These are phyloP conservation scores for Campodea augens DNA, from an alignment of 1,140 invertebrate species.

Conservation along the genomic window DNA sequence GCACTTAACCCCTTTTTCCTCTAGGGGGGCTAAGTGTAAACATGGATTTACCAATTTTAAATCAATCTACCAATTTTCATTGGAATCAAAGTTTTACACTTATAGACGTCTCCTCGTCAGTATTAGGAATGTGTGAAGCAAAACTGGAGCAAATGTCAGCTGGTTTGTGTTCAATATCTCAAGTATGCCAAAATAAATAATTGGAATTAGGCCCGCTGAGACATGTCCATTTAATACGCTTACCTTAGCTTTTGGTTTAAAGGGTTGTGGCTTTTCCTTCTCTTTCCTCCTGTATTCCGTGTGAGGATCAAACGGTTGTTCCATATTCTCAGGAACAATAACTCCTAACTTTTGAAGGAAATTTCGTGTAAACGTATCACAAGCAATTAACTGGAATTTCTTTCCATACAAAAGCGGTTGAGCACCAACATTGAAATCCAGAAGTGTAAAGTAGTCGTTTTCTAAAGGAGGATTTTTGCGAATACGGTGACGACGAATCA, in stretches of 20 bases:
- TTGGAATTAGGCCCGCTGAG: too few relatives aligned
- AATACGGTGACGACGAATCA: slow-evolving; percentile 56
- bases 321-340: slow-evolving; percentile 46
- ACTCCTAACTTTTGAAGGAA: slow-evolving; percentile 71
- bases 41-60: too few relatives aligned
- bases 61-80: too few relatives aligned
- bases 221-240: slow-evolving; percentile 28
- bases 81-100: too few relatives aligned
- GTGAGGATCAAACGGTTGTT: slow-evolving; percentile 34
- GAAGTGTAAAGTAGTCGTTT: slow-evolving; percentile 50
- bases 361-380: slow-evolving; percentile 64
- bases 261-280: too few relatives aligned
- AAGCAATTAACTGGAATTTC: slow-evolving; percentile 58
- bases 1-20: too few relatives aligned
- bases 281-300: slow-evolving; percentile 25
- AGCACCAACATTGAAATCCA: slow-evolving; percentile 53
- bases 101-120: too few relatives aligned
- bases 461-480: slow-evolving; percentile 41
- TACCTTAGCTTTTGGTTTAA: slow-evolving; percentile 23
- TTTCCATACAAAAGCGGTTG: slow-evolving; percentile 54
- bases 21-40: too few relatives aligned
- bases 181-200: too few relatives aligned
- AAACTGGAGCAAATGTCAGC: too few relatives aligned
- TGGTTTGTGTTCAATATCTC: too few relatives aligned
- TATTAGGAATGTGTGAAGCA: too few relatives aligned